These are phyloP conservation scores for Magallana gigas DNA, from an alignment of 1,140 invertebrate species.

Conservation along the genomic window DNA sequence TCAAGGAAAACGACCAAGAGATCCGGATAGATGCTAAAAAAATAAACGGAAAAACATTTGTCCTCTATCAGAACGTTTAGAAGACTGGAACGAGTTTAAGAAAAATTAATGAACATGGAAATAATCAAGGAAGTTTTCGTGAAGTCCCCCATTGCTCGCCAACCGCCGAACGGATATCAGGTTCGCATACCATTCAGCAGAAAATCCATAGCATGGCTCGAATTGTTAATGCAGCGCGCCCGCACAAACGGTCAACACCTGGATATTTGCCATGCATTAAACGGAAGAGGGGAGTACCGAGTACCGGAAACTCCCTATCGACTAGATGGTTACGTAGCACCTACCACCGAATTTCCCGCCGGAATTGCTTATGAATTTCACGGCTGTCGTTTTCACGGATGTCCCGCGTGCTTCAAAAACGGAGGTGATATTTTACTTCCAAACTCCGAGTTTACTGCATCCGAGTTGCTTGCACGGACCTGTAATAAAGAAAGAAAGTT, in stretches of 20 bases:
- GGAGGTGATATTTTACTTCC: not conserved
- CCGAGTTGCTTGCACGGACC: conserved; percentile 51
- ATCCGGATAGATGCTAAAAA: conserved; percentile 12
- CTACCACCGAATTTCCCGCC: conserved; percentile 29
- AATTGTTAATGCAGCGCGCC: conserved; percentile 36
- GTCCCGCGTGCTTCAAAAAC: conserved; percentile 58
- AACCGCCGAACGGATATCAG: conserved; percentile 44
- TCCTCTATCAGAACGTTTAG: too few relatives aligned
- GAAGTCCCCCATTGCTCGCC: conserved; percentile 32
- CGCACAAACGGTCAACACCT: not conserved
- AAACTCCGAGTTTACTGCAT: conserved; percentile 48
- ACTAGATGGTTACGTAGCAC: conserved; percentile 51
- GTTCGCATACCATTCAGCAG: conserved; percentile 40
- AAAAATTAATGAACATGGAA: not conserved
- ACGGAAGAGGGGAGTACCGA: conserved; percentile 42
- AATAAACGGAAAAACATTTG: not conserved
- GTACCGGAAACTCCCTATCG: conserved; percentile 49
- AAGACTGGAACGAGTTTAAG: not conserved
- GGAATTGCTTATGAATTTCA: conserved; percentile 62
- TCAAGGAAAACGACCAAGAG: not conserved
- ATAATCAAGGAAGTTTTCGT: conserved; percentile 38
- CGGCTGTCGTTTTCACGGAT: conserved; percentile 39
- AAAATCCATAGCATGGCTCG: conserved; percentile 45
- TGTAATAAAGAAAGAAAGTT: conserved; percentile 40
- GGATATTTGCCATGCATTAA: conserved; percentile 50